A percentile compares a stretch with the other conserved stretches of the same genome.
phyloP scores from a whole-genome alignment of 2,888 invertebrate species.

The Graphium colonna region DNA sequence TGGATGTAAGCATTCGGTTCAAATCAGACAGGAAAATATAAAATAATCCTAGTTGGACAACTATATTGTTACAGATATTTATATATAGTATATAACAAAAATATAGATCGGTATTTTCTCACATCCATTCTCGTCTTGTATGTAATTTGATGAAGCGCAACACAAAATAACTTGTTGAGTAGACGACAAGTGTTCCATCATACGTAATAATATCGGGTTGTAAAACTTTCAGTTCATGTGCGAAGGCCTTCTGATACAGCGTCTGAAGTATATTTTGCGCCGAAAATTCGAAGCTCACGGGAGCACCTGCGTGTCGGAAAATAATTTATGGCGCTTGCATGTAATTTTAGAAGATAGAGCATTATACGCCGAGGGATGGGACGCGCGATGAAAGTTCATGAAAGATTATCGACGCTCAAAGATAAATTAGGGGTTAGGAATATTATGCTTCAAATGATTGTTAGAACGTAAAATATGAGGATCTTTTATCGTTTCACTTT shows the following conservation, averaged over 20 bases:
- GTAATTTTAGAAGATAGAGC: slow-evolving; percentile 26
- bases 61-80: no score
- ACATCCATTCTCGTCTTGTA: no score
- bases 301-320: slow-evolving; percentile 24
- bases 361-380: slow-evolving; percentile 21
- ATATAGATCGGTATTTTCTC: no score
- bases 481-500: no score
- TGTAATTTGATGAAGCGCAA: no score
- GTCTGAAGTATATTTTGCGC: slow-evolving; percentile 12
- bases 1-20: no score
- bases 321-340: slow-evolving; percentile 23
- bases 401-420: slow-evolving; percentile 13
- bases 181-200: background rate
- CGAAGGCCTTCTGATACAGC: background rate
- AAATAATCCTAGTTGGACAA: no score
- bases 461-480: background rate
- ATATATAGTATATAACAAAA: no score
- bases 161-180: no score
- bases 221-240: background rate
- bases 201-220: background rate
- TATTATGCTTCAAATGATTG: background rate
- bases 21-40: no score
- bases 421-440: slow-evolving; percentile 4
- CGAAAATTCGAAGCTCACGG: slow-evolving; percentile 22
- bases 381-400: slow-evolving; percentile 24